A percentile compares a stretch with the other conserved stretches of the same genome.
phyloP scores from a whole-genome alignment of 2,888 invertebrate species.

The Drosophila subquinaria region DNA sequence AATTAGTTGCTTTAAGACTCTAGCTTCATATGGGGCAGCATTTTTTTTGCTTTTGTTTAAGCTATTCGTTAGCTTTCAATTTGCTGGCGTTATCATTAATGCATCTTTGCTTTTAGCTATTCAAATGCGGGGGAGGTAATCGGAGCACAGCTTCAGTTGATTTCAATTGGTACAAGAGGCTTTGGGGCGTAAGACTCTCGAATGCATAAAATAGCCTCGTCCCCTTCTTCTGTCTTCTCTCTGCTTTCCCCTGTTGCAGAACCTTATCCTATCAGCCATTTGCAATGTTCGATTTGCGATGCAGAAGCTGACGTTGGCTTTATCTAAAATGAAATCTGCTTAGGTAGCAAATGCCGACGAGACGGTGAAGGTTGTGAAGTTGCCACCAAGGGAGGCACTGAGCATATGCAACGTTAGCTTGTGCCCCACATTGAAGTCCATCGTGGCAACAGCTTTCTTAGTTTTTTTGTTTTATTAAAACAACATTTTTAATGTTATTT shows the following conservation, averaged over 20 bases:
- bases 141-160: slow-evolving; percentile 32
- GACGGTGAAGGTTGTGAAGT: background rate
- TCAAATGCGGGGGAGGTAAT: slow-evolving; percentile 21
- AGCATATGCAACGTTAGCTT: slow-evolving; percentile 34
- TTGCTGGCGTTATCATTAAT: slow-evolving; percentile 43
- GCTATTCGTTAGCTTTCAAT: slow-evolving; percentile 41
- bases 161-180: slow-evolving; percentile 43
- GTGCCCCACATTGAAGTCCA: slow-evolving; percentile 63
- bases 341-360: slow-evolving; percentile 57
- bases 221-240: background rate
- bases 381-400: slow-evolving; percentile 19
- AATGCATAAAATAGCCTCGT: slow-evolving; percentile 54
- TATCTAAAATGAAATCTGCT: slow-evolving; percentile 79
- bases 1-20: slow-evolving; percentile 4
- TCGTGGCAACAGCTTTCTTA: slow-evolving; percentile 56
- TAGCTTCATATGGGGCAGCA: background rate
- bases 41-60: background rate
- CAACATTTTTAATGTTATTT: slow-evolving; percentile 23
- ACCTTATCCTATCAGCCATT: slow-evolving; percentile 54
- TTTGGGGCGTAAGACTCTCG: slow-evolving; percentile 22
- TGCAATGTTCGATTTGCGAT: slow-evolving; percentile 60
- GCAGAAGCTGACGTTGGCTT: slow-evolving; percentile 67
- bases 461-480: slow-evolving; percentile 14
- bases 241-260: slow-evolving; percentile 10
- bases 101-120: slow-evolving; percentile 25